phyloP scores from a whole-genome alignment of 2,113 vertebrate genomes.

The Heterotis niloticus region DNA sequence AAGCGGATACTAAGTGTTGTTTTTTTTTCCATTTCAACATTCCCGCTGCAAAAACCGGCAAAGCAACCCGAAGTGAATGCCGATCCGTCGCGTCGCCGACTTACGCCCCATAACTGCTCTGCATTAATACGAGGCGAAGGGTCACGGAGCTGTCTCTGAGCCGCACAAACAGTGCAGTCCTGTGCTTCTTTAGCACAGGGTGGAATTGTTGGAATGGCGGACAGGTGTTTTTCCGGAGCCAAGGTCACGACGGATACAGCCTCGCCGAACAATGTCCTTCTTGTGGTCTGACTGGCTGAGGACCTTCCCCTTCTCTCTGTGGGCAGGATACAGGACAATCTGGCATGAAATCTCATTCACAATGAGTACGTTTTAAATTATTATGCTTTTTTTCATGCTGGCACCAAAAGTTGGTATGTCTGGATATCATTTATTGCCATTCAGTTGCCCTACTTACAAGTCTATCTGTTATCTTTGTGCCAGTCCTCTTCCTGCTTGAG shows the following conservation, averaged over 20 bases:
- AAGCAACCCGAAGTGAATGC: too few relatives aligned
- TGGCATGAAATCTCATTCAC: background rate
- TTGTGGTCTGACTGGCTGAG: background rate
- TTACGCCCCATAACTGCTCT: too few relatives aligned
- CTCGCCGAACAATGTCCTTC: background rate
- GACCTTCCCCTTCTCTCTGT: background rate
- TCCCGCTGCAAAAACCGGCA: too few relatives aligned
- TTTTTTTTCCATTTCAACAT: too few relatives aligned
- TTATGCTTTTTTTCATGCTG: background rate
- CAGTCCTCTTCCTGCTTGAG: background rate
- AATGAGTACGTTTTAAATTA: background rate
- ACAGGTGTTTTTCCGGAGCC: background rate
- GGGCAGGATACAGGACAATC: background rate
- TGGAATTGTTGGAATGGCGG: background rate
- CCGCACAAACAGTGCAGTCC: background rate
- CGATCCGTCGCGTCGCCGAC: too few relatives aligned
- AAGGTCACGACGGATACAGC: slow-evolving; percentile 3
- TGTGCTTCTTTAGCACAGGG: background rate
- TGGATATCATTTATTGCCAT: background rate
- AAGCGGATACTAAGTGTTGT: too few relatives aligned
- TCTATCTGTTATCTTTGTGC: background rate
- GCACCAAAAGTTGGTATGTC: background rate
- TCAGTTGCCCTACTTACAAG: background rate
- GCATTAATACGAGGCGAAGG: background rate
- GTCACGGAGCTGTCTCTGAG: background rate